phyloP scores from a whole-genome alignment of 1,140 invertebrate genomes.

The Rhopalosiphum maidis region DNA sequence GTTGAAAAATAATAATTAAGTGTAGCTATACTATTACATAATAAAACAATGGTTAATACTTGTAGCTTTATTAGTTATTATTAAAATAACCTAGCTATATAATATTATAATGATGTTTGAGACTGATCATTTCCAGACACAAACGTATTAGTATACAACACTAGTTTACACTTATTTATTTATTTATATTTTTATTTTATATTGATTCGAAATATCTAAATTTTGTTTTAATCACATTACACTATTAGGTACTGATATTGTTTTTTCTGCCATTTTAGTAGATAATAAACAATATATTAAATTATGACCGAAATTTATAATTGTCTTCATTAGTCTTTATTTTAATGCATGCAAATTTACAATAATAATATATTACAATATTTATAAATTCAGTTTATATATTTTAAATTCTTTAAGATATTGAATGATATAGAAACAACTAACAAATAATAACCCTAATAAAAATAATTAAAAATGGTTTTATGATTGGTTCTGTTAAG shows the following conservation, averaged over 20 bases:
- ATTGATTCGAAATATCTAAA: not conserved
- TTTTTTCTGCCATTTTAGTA: not conserved
- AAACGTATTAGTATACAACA: no score
- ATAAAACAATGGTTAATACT: not conserved
- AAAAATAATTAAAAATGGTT: not conserved
- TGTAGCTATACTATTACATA: not conserved
- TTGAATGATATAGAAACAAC: no score
- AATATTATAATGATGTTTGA: no score
- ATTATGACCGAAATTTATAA: no score
- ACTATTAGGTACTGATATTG: not conserved
- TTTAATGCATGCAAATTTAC: no score
- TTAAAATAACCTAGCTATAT: no score
- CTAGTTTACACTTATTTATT: no score
- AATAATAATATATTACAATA: no score
- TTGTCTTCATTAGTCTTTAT: no score
- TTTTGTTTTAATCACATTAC: not conserved
- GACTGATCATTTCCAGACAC: not conserved
- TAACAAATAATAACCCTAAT: no score
- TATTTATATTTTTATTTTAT: no score
- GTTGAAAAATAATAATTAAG: not conserved
- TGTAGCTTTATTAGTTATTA: not conserved
- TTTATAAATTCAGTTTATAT: not conserved
- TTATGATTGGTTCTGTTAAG: not conserved
- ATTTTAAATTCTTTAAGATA: not conserved
- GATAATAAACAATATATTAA: no score